These are phyloP conservation scores for Platerodrilus igneus DNA, from an alignment of 2,888 invertebrate species.

Conservation along the genomic window DNA sequence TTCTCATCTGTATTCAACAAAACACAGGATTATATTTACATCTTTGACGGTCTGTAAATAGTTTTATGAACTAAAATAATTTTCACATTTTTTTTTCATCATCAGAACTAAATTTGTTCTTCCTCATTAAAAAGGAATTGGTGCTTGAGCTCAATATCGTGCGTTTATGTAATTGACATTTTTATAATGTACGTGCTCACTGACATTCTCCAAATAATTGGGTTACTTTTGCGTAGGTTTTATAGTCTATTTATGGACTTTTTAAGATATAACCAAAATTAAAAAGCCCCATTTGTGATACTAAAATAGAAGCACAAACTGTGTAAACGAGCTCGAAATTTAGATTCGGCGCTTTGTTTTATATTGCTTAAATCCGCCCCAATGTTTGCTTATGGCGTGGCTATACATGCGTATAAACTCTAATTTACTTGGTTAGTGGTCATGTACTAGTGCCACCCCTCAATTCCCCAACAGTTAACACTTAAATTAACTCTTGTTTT, in stretches of 20 bases:
- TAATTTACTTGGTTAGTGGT: conserved; percentile 14
- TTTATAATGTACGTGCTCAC: conserved; percentile 3
- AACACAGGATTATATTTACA: too few relatives aligned
- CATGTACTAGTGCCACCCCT: too few relatives aligned
- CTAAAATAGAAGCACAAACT: too few relatives aligned
- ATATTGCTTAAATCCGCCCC: conserved; percentile 17
- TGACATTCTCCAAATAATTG: too few relatives aligned
- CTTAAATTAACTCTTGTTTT: too few relatives aligned
- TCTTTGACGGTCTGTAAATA: conserved; percentile 20
- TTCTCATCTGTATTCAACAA: too few relatives aligned
- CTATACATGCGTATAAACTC: conserved; percentile 19
- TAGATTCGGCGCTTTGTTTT: conserved; percentile 8
- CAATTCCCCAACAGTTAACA: too few relatives aligned
- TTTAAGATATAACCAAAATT: too few relatives aligned
- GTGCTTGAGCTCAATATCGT: conserved; percentile 4
- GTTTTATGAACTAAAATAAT: background rate
- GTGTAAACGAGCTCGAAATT: too few relatives aligned
- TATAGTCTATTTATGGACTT: too few relatives aligned
- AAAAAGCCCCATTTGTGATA: too few relatives aligned
- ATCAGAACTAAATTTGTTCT: conserved; percentile 8
- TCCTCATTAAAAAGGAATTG: conserved; percentile 8
- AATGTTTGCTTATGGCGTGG: conserved; percentile 21
- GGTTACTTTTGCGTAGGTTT: too few relatives aligned
- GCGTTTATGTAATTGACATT: conserved; percentile 10
- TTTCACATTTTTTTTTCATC: background rate